Conservation (phyloP, 2,888 invertebrate species). For the Lochmaea capreae region DNA sequence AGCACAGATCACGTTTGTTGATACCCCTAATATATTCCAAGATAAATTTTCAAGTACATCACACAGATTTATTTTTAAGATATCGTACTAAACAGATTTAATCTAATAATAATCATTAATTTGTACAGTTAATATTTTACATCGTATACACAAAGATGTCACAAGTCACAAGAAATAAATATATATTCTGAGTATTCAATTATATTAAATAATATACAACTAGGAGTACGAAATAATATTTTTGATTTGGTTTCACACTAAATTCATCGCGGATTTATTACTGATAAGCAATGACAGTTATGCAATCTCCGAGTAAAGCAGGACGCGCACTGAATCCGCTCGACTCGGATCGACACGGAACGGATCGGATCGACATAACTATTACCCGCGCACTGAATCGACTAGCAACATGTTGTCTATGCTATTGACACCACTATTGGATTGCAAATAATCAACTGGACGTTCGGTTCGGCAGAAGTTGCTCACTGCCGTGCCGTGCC, state of each 20-base stretch:
- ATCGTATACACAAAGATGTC: slow-evolving; percentile 55
- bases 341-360: too few species aligned
- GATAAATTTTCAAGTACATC: slow-evolving; percentile 31
- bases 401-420: too few species aligned
- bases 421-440: too few species aligned
- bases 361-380: too few species aligned
- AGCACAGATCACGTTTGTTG: slow-evolving; percentile 8
- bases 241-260: not conserved
- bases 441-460: too few species aligned
- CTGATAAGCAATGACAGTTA: too few species aligned
- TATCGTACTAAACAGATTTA: slow-evolving; percentile 18
- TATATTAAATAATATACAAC: slow-evolving; percentile 33
- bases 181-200: slow-evolving; percentile 29
- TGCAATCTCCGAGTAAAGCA: too few species aligned
- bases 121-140: slow-evolving; percentile 63
- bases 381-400: too few species aligned
- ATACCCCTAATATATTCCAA: slow-evolving; percentile 22
- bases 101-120: slow-evolving; percentile 38
- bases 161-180: slow-evolving; percentile 38
- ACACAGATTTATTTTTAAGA: slow-evolving; percentile 22
- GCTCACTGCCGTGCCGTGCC: too few species aligned
- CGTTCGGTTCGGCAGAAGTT: too few species aligned
- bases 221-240: slow-evolving; percentile 13
- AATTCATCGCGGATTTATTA: not conserved
- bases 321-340: too few species aligned